Evolutionary conservation across 1,140 invertebrate genomes (phyloP).

Genomic region (Rhopalosiphum padi): DNA sequence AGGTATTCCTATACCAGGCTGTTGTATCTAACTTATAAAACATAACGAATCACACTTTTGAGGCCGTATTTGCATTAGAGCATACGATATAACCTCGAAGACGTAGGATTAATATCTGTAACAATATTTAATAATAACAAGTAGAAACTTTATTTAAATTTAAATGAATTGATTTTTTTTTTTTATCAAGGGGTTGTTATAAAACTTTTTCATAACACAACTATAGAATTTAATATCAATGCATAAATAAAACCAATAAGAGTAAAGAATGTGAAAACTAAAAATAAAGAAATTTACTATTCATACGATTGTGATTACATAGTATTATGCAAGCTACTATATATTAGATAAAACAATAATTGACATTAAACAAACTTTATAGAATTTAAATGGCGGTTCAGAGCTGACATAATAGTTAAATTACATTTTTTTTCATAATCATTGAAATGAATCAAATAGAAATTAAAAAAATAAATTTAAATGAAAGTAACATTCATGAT

Average conservation of each 20-base stretch:
- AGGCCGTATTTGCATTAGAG: neutral
- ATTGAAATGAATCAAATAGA: neutral
- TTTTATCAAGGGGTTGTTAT: neutral
- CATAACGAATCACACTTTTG: neutral
- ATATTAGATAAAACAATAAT: neutral
- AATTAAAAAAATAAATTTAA: neutral
- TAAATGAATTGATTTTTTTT: neutral
- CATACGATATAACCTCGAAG: neutral
- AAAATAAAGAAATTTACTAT: neutral
- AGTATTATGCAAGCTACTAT: neutral
- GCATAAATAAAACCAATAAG: neutral
- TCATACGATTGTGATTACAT: neutral
- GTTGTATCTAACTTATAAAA: neutral
- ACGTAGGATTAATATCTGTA: neutral
- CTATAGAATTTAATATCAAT: neutral
- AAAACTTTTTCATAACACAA: neutral
- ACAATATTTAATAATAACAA: neutral
- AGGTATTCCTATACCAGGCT: slow-evolving; percentile 40
- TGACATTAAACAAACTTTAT: neutral
- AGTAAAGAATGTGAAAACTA: neutral
- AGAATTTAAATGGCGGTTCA: neutral
- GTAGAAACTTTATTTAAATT: neutral
- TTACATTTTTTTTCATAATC: neutral
- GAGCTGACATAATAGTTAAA: neutral
- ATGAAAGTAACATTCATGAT: neutral